Evolutionary conservation across 2,113 vertebrate genomes (phyloP).

Genomic region (Mustelus asterias): DNA sequence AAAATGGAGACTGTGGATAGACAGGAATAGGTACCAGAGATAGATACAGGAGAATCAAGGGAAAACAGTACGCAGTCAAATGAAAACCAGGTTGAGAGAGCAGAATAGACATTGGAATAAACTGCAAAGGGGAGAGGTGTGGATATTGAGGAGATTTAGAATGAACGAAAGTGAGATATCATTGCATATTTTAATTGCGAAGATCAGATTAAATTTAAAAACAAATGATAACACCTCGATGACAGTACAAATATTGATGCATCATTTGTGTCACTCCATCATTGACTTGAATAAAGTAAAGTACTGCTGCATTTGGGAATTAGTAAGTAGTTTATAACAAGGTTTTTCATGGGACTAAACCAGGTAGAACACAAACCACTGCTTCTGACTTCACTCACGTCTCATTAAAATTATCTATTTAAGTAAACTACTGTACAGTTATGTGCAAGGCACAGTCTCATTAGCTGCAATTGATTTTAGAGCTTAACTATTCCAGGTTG

Average conservation of each 20-base stretch:
- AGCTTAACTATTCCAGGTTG: neutral
- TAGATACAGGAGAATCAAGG: neutral
- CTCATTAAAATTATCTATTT: neutral
- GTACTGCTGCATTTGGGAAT: neutral
- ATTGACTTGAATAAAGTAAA: neutral
- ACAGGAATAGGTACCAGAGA: too few species aligned
- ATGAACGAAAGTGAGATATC: neutral
- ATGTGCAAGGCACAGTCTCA: constrained; percentile 1
- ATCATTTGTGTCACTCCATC: neutral
- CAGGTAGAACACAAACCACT: neutral
- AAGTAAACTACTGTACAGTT: constrained; percentile 3
- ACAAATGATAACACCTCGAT: neutral
- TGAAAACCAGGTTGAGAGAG: neutral
- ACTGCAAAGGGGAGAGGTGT: neutral
- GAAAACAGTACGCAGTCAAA: neutral
- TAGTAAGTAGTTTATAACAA: neutral
- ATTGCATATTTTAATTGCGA: neutral
- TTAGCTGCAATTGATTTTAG: constrained; percentile 2
- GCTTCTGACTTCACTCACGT: neutral
- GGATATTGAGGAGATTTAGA: neutral
- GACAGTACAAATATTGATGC: neutral
- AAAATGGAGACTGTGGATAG: neutral
- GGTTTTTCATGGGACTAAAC: neutral
- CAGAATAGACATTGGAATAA: neutral
- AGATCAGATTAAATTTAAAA: neutral